Percentiles rank a stretch among this genome's conserved stretches.
These are phyloP conservation scores for Herpetotheres cachinnans DNA, from an alignment of 2,113 vertebrate species.

Conservation along the genomic window DNA sequence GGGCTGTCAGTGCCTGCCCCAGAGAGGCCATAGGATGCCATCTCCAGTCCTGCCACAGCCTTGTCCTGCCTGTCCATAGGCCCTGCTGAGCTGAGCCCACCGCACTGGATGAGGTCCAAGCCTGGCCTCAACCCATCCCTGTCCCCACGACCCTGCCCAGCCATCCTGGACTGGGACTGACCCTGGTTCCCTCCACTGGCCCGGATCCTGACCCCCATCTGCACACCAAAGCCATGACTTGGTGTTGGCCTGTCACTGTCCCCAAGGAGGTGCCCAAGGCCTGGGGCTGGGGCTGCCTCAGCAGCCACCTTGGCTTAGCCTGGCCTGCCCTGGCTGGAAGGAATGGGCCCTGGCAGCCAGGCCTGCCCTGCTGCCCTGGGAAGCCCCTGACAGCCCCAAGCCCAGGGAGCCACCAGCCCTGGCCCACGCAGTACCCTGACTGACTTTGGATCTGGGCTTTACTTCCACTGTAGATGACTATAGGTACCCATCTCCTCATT, in stretches of 20 bases:
- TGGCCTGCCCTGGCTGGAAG: background rate
- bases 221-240: background rate
- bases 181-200: accelerated
- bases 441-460: background rate
- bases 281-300: no score
- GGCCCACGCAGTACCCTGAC: accelerated
- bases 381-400: background rate
- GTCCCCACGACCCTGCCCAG: accelerated
- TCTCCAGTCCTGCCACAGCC: background rate
- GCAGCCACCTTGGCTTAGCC: background rate
- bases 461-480: background rate
- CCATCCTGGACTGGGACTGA: background rate
- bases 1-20: background rate
- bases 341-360: accelerated
- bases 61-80: background rate
- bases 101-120: background rate
- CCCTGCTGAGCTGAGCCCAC: background rate
- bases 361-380: accelerated
- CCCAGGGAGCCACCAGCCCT: background rate
- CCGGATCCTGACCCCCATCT: background rate
- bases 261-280: background rate
- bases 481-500: background rate
- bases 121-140: background rate
- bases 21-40: accelerated
- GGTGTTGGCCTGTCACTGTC: background rate